A percentile compares a stretch with the other conserved stretches of the same genome.
These are phyloP conservation scores for Rhinolophus sinicus DNA, from an alignment of 2,113 vertebrate species.

Conservation along the genomic window DNA sequence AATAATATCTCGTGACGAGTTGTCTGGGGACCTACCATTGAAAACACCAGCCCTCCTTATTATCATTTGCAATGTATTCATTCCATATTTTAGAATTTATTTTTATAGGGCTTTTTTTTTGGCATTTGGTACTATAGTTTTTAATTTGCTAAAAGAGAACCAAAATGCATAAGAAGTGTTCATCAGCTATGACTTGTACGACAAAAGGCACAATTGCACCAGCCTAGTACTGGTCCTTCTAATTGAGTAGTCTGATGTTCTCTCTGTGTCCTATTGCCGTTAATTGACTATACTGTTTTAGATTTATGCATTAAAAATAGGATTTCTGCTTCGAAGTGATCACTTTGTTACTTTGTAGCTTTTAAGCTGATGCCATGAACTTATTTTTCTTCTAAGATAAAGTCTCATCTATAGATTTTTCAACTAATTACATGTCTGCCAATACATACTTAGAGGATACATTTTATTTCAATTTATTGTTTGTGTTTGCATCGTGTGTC, in stretches of 20 bases:
- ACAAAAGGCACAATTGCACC: neutral
- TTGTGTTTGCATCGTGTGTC: slow-evolving; percentile 81
- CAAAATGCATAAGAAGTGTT: neutral
- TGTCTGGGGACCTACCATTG: neutral
- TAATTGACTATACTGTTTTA: slow-evolving; percentile 75
- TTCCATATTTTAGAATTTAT: neutral
- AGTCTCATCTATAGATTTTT: slow-evolving; percentile 82
- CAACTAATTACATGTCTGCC: slow-evolving; percentile 73
- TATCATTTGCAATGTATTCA: neutral
- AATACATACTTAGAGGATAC: slow-evolving; percentile 81
- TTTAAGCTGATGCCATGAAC: slow-evolving; percentile 73
- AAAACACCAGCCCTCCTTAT: neutral
- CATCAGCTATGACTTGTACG: neutral
- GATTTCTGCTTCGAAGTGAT: slow-evolving; percentile 65
- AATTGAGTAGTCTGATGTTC: slow-evolving; percentile 52
- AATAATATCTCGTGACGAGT: neutral
- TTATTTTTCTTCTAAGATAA: slow-evolving; percentile 77
- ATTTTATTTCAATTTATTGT: slow-evolving; percentile 82
- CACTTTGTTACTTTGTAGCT: slow-evolving; percentile 77
- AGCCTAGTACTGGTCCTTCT: neutral
- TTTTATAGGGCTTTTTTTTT: neutral
- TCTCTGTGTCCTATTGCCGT: neutral
- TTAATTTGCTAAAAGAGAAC: neutral
- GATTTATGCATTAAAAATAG: slow-evolving; percentile 75
- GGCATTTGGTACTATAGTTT: neutral